phyloP scores from a whole-genome alignment of 2,888 invertebrate species.

The Homarus gammarus region DNA sequence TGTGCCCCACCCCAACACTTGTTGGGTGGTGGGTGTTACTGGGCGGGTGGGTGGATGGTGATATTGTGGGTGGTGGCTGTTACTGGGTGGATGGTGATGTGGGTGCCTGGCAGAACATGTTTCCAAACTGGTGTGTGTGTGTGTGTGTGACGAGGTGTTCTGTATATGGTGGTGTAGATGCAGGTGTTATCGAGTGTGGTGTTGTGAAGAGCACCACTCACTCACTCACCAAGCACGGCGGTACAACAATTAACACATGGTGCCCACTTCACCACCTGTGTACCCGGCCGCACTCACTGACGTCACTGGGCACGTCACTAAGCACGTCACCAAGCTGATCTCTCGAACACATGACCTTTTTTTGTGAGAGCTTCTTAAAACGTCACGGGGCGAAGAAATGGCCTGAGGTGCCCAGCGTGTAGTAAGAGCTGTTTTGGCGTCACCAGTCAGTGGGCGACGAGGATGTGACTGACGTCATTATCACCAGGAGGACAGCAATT shows the following conservation, averaged over 20 bases:
- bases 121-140: too few species aligned
- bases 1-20: too few species aligned
- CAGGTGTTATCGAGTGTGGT: background rate
- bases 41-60: too few species aligned
- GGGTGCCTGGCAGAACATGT: too few species aligned
- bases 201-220: background rate
- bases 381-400: background rate
- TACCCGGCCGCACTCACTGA: conserved; percentile 13
- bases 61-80: too few species aligned
- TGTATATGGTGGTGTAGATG: background rate
- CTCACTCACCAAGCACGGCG: background rate
- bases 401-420: background rate
- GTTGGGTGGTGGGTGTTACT: too few species aligned
- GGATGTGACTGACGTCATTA: background rate
- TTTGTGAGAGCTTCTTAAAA: background rate
- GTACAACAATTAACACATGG: background rate
- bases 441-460: background rate
- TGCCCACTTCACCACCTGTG: conserved; percentile 21
- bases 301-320: conserved; percentile 33
- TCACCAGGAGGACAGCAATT: background rate
- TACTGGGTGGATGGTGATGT: too few species aligned
- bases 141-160: background rate
- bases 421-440: background rate
- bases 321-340: conserved; percentile 25
- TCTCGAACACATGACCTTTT: conserved; percentile 43